A percentile compares a stretch with the other conserved stretches of the same genome.
These are phyloP conservation scores for Salmo trutta DNA, from an alignment of 2,797 vertebrate genomes.

Conservation along the genomic window DNA sequence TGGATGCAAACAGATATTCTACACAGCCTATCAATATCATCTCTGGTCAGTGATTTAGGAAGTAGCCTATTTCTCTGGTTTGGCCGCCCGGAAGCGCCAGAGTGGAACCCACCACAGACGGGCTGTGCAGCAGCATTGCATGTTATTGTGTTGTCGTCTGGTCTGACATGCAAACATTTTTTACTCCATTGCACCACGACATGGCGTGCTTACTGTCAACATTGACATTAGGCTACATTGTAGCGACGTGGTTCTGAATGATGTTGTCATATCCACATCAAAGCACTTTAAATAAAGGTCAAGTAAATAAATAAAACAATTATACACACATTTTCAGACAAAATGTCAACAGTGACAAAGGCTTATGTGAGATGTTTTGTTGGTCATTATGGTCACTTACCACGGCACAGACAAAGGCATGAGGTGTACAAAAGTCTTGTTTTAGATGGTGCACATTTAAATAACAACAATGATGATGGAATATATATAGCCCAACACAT, in stretches of 20 bases:
- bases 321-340: not conserved
- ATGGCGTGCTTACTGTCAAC: conserved; percentile 36
- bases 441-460: conserved; percentile 19
- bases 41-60: not conserved
- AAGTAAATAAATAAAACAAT: not conserved
- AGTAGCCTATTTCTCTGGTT: conserved; percentile 25
- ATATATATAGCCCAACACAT: conserved; percentile 5
- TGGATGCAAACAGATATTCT: conserved; percentile 1
- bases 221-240: not conserved
- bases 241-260: not conserved
- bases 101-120: conserved; percentile 21
- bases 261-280: not conserved
- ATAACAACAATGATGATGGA: conserved; percentile 2
- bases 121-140: conserved; percentile 55
- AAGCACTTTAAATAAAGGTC: not conserved
- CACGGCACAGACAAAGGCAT: conserved; percentile 22
- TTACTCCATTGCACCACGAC: conserved; percentile 49
- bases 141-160: conserved; percentile 45
- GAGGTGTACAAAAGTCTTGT: conserved; percentile 8
- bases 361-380: not conserved
- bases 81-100: conserved; percentile 66
- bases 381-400: conserved; percentile 24
- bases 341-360: not conserved
- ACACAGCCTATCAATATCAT: conserved; percentile 6
- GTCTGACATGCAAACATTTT: conserved; percentile 43